Evolutionary conservation across 2,797 vertebrate genomes (phyloP).

Genomic region (Hippocampus kuda): DNA sequence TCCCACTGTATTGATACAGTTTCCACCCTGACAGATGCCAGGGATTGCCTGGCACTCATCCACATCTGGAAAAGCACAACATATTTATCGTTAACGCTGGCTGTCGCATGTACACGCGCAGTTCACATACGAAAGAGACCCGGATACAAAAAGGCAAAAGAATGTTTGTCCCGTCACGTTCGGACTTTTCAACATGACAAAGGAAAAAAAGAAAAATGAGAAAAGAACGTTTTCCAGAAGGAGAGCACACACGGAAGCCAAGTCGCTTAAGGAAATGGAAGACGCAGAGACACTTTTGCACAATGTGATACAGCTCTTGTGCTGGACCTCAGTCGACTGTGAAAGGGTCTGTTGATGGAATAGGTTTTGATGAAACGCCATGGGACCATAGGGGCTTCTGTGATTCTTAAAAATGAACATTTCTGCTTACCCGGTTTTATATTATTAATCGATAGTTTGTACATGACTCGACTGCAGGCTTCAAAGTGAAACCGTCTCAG

Average conservation of each 20-base stretch:
- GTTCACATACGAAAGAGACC: neutral
- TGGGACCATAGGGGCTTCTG: too few relatives aligned
- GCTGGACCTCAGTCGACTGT: neutral
- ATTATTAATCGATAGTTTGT: neutral
- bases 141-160: slow-evolving; percentile 3
- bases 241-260: slow-evolving; percentile 72
- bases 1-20: slow-evolving; percentile 98
- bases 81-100: slow-evolving; percentile 15
- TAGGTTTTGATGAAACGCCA: neutral
- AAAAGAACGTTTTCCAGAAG: slow-evolving; percentile 80
- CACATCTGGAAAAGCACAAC: slow-evolving; percentile 77
- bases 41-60: slow-evolving; percentile 99
- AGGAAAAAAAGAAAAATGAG: slow-evolving; percentile 10
- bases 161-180: neutral
- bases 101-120: slow-evolving; percentile 7
- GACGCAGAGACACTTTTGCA: slow-evolving; percentile 3
- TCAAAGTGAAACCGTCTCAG: slow-evolving; percentile 24
- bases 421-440: neutral
- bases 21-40: slow-evolving; percentile 95
- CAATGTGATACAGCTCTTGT: too few relatives aligned
- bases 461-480: neutral
- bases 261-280: slow-evolving; percentile 33
- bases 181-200: slow-evolving; percentile 11
- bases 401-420: too few relatives aligned
- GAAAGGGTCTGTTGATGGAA: neutral